Evolutionary conservation across 2,113 vertebrate genomes (phyloP).

Genomic region (Myocastor coypus): DNA sequence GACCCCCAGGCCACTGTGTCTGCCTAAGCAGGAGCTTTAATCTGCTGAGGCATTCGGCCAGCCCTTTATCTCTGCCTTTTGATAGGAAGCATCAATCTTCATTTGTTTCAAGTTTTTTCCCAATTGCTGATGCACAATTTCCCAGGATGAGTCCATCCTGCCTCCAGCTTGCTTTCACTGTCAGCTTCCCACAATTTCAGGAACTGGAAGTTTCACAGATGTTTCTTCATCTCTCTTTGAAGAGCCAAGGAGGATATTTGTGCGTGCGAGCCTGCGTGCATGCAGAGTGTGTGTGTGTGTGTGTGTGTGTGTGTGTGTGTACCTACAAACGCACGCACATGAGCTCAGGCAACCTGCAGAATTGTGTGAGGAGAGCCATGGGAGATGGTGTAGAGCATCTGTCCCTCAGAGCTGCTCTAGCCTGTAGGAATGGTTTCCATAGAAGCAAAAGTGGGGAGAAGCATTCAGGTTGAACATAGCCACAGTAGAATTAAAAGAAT

Average conservation of each 20-base stretch:
- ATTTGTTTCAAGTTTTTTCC: not conserved
- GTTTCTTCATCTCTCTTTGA: not conserved
- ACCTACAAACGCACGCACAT: not conserved
- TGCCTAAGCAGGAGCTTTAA: no score
- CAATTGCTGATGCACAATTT: not conserved
- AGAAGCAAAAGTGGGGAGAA: not conserved
- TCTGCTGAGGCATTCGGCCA: no score
- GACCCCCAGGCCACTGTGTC: no score
- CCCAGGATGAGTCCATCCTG: not conserved
- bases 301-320: no score
- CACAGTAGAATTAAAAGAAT: not conserved
- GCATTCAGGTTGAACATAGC: conserved; percentile 9
- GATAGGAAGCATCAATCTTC: not conserved
- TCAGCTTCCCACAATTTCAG: not conserved
- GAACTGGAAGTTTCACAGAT: not conserved
- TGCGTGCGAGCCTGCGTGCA: no score
- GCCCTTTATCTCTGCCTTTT: not conserved
- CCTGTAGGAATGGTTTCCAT: conserved; percentile 59
- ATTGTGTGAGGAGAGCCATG: not conserved
- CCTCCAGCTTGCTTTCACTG: not conserved
- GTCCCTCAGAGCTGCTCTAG: conserved; percentile 59
- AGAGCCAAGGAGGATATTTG: not conserved
- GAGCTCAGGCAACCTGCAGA: not conserved
- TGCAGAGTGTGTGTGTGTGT: no score
- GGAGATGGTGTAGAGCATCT: conserved; percentile 50